Percentiles rank a stretch among this genome's conserved stretches.
phyloP scores from a whole-genome alignment of 2,797 vertebrate species.

The Linurgus olivaceus region DNA sequence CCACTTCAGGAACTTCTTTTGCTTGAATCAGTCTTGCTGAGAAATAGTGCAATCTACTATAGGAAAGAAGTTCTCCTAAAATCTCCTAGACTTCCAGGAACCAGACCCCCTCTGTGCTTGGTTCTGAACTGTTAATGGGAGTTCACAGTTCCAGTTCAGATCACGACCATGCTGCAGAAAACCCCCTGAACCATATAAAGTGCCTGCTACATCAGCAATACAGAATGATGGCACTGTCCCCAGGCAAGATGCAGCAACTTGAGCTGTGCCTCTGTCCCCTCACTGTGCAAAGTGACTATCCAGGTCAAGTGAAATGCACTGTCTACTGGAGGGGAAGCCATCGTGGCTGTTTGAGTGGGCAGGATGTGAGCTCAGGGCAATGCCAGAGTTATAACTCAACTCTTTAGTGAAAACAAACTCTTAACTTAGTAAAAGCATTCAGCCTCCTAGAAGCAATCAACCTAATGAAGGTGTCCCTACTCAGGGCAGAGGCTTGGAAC shows the following conservation, averaged over 20 bases:
- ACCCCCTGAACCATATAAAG: not conserved
- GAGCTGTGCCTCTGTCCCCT: not conserved
- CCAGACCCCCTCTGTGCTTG: not conserved
- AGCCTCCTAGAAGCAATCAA: not conserved
- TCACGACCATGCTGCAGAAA: not conserved
- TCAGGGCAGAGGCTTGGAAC: not conserved
- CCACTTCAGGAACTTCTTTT: conserved; percentile 22
- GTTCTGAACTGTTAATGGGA: not conserved
- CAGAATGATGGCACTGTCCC: not conserved
- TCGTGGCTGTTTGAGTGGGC: not conserved
- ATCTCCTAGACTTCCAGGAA: conserved; percentile 5
- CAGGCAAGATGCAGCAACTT: not conserved
- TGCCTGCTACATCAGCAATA: not conserved
- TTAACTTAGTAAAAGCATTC: not conserved
- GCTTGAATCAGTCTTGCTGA: conserved; percentile 7
- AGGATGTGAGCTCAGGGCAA: not conserved
- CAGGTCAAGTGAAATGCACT: not conserved
- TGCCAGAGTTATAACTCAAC: not conserved
- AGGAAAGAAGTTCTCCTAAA: not conserved
- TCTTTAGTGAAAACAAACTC: not conserved
- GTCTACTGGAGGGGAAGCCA: not conserved
- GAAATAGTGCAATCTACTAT: not conserved
- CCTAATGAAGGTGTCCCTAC: not conserved
- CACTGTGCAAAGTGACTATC: not conserved
- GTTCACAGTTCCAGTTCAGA: not conserved